These are phyloP conservation scores for Corynorhinus townsendii DNA, from an alignment of 2,113 vertebrate species.

Conservation along the genomic window DNA sequence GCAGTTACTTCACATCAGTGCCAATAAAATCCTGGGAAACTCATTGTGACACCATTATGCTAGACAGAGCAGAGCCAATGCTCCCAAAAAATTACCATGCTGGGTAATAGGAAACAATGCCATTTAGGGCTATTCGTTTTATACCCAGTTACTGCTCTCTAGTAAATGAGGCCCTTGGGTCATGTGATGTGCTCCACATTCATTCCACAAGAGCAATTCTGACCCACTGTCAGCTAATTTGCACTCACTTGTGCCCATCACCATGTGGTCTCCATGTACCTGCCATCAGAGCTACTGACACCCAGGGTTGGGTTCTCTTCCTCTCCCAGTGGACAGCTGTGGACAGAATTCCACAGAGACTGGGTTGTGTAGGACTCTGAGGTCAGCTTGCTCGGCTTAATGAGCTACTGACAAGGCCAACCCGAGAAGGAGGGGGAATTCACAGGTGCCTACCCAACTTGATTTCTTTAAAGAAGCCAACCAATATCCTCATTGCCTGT, in stretches of 20 bases:
- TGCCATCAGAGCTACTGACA: not conserved
- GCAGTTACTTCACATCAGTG: constrained; percentile 47
- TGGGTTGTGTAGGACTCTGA: not conserved
- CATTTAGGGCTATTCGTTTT: not conserved
- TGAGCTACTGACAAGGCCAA: not conserved
- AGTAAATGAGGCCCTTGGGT: not conserved
- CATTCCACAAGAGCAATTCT: not conserved
- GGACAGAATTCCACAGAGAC: not conserved
- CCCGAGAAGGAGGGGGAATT: not conserved
- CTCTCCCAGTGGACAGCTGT: not conserved
- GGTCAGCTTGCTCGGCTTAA: not conserved
- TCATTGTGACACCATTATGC: constrained; percentile 58
- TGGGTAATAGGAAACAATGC: not conserved
- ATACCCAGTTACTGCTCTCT: not conserved
- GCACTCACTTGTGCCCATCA: not conserved
- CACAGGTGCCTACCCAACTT: not conserved
- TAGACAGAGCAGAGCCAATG: constrained; percentile 30
- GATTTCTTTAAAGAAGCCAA: not conserved
- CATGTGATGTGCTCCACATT: not conserved
- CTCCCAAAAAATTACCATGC: not conserved
- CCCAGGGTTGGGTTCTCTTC: not conserved
- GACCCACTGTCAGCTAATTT: not conserved
- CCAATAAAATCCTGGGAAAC: constrained; percentile 67
- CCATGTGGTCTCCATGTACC: not conserved
- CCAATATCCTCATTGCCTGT: not conserved